Percentiles rank a stretch among this genome's conserved stretches.
Conservation (phyloP, 64 coral and sea anemone species). For the Stichodactyla helianthus region DNA sequence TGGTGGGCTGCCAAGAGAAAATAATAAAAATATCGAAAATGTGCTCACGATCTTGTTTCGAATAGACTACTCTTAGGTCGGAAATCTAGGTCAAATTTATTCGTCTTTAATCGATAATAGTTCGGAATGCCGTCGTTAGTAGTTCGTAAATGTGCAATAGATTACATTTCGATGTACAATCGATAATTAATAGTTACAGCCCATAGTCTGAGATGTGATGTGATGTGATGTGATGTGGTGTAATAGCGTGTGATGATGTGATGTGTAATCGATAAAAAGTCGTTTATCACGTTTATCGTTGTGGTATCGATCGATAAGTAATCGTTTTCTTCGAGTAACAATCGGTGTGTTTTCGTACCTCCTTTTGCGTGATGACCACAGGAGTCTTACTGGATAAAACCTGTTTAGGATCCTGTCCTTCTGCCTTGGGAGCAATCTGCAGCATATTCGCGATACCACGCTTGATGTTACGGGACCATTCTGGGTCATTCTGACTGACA, state of each 20-base stretch:
- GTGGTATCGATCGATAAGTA: not conserved
- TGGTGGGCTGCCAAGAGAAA: conserved; percentile 19
- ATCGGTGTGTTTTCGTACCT: conserved; percentile 38
- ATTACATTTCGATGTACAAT: too few species aligned
- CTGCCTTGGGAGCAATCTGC: conserved; percentile 42
- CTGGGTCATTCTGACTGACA: conserved; percentile 25
- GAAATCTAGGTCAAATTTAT: too few species aligned
- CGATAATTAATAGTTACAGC: too few species aligned
- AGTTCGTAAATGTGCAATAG: too few species aligned
- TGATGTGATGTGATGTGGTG: too few species aligned
- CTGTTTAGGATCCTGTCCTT: not conserved
- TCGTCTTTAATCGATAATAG: too few species aligned
- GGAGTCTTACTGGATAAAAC: not conserved
- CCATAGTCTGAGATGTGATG: too few species aligned
- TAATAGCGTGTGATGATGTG: too few species aligned
- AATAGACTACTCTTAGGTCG: too few species aligned
- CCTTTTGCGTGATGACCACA: conserved; percentile 15
- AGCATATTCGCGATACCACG: conserved; percentile 63
- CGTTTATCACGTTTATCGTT: too few species aligned
- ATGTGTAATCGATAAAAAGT: not conserved
- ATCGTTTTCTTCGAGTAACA: not conserved
- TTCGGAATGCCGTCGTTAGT: too few species aligned
- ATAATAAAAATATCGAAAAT: not conserved
- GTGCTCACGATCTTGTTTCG: not conserved
- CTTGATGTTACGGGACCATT: conserved; percentile 76